These are phyloP conservation scores for Rhea americana DNA, from an alignment of 2,113 vertebrate species.

Conservation along the genomic window DNA sequence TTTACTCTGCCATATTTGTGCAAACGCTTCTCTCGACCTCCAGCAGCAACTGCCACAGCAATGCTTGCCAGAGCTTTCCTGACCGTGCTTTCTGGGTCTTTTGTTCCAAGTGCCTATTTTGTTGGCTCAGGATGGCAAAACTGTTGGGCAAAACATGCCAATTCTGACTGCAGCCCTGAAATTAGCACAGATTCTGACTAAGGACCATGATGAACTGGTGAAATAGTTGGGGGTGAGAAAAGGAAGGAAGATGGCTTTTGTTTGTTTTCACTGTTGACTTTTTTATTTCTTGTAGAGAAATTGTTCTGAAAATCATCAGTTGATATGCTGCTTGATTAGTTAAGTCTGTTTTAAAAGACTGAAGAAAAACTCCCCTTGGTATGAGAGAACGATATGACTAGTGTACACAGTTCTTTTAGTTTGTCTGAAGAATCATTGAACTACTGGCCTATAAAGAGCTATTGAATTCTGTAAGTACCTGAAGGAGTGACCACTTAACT, in stretches of 20 bases:
- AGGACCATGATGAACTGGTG: background rate
- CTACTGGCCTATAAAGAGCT: background rate
- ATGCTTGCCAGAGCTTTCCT: background rate
- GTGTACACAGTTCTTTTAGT: background rate
- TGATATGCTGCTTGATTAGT: background rate
- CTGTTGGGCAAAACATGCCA: background rate
- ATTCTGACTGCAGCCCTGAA: background rate
- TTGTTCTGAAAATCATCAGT: background rate
- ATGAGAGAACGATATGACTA: background rate
- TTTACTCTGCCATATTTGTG: background rate
- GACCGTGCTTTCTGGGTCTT: background rate
- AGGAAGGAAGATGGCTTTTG: background rate
- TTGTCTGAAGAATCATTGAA: background rate
- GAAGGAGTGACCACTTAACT: background rate
- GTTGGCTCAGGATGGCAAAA: background rate
- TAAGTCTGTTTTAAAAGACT: background rate
- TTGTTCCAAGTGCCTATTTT: background rate
- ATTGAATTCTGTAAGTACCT: background rate
- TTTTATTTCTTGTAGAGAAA: background rate
- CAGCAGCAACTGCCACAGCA: background rate
- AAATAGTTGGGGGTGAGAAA: background rate
- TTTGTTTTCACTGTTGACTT: background rate
- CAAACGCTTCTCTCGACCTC: background rate
- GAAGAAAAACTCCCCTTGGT: background rate
- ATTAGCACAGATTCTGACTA: background rate